These are phyloP conservation scores for Casuarius casuarius DNA, from an alignment of 2,113 vertebrate genomes.

Conservation along the genomic window DNA sequence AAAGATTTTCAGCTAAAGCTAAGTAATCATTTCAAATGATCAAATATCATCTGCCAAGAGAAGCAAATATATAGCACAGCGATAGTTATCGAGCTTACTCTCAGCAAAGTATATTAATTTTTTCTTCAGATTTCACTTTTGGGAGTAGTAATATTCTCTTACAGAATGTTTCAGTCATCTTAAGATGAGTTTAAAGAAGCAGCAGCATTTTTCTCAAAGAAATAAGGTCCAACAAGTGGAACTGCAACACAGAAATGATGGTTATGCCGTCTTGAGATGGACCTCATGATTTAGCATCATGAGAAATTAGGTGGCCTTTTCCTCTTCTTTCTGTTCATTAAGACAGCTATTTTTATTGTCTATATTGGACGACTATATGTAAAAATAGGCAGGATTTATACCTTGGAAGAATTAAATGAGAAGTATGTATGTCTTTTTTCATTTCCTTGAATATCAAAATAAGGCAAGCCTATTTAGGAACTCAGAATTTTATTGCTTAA, in stretches of 20 bases:
- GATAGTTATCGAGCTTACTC: conserved; percentile 12
- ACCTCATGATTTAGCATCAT: neutral
- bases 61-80: neutral
- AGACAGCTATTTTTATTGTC: conserved; percentile 47
- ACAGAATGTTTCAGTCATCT: neutral
- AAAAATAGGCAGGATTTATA: conserved; percentile 53
- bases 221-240: neutral
- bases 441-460: conserved; percentile 65
- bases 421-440: conserved; percentile 41
- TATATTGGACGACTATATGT: conserved; percentile 31
- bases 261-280: neutral
- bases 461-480: conserved; percentile 64
- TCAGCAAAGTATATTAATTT: conserved; percentile 38
- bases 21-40: conserved; percentile 45
- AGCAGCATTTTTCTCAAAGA: conserved; percentile 4
- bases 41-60: neutral
- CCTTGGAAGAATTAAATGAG: conserved; percentile 62
- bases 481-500: conserved; percentile 58
- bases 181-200: conserved; percentile 6
- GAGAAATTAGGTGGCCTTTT: conserved; percentile 4
- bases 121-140: conserved; percentile 35
- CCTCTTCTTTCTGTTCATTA: conserved; percentile 27
- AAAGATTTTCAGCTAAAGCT: conserved; percentile 45
- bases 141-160: conserved; percentile 22
- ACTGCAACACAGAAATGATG: neutral